Evolutionary conservation across 2,888 invertebrate genomes (phyloP).

Genomic region (Ennomos fuscantarius): DNA sequence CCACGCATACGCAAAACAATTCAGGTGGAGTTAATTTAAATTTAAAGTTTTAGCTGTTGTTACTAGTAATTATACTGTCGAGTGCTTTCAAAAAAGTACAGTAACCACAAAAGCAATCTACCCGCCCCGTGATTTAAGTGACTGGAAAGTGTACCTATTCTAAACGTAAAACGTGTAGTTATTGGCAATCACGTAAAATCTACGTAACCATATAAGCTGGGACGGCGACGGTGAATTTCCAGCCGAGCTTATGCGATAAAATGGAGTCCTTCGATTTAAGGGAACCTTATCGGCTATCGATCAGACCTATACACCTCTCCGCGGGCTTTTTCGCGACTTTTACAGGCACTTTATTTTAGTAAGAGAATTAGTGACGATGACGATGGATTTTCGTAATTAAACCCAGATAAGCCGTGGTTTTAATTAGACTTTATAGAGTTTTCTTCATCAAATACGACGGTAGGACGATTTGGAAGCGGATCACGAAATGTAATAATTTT

Average conservation of each 20-base stretch:
- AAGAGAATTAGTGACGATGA: slow-evolving; percentile 18
- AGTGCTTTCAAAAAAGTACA: too few relatives aligned
- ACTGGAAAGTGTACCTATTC: too few relatives aligned
- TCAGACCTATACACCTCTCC: slow-evolving; percentile 12
- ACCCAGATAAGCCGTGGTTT: slow-evolving; percentile 21
- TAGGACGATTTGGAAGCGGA: slow-evolving; percentile 6
- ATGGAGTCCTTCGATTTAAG: slow-evolving; percentile 14
- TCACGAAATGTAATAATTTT: slow-evolving; percentile 7
- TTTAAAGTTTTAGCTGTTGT: too few relatives aligned
- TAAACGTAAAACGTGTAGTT: slow-evolving; percentile 3
- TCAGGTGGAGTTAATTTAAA: too few relatives aligned
- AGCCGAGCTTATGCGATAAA: slow-evolving; percentile 28
- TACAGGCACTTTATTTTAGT: slow-evolving; percentile 24
- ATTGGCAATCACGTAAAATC: slow-evolving; percentile 9
- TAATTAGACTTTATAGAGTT: slow-evolving; percentile 22
- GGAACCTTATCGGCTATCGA: slow-evolving; percentile 25
- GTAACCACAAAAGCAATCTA: too few relatives aligned
- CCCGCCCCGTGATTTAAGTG: too few relatives aligned
- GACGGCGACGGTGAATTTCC: slow-evolving; percentile 6
- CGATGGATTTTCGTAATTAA: slow-evolving; percentile 25
- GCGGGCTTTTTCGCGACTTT: slow-evolving; percentile 16
- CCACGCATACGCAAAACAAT: too few relatives aligned
- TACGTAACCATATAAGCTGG: slow-evolving; percentile 1
- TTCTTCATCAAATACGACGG: slow-evolving; percentile 20
- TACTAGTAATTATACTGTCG: too few relatives aligned